Conservation (phyloP, 2,113 vertebrate genomes). For the Salminus brasiliensis region DNA sequence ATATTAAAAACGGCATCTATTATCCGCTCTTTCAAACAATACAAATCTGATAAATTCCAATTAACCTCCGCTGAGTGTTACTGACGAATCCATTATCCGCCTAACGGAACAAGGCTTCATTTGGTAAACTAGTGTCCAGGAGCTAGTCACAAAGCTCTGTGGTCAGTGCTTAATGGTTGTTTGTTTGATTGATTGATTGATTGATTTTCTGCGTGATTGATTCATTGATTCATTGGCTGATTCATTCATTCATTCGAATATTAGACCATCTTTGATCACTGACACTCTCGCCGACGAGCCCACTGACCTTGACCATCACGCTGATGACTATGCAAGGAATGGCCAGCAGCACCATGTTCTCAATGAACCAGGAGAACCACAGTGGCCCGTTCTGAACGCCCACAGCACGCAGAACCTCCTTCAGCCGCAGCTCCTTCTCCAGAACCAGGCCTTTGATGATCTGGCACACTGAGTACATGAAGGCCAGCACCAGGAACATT, state of each 20-base stretch:
- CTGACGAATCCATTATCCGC: neutral
- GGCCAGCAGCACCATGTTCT: constrained; percentile 64
- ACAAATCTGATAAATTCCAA: constrained; percentile 11
- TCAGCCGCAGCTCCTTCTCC: constrained; percentile 71
- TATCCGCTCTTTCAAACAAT: neutral
- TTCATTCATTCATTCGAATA: no score
- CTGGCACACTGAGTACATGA: constrained; percentile 65
- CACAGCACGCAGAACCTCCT: constrained; percentile 64
- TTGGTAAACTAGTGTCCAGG: neutral
- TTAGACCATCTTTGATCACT: no score
- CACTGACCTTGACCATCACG: constrained; percentile 77
- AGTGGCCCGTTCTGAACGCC: constrained; percentile 64
- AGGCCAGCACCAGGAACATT: constrained; percentile 76
- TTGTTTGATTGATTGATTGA: constrained; percentile 3
- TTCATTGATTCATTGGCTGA: no score
- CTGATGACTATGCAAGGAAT: constrained; percentile 71
- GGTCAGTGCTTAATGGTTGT: neutral
- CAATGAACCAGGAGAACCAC: constrained; percentile 62
- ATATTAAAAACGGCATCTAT: constrained; percentile 1
- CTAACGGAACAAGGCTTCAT: neutral
- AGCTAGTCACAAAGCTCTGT: neutral
- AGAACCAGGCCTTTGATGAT: constrained; percentile 73
- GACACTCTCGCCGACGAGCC: fast-evolving
- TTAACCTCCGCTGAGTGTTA: neutral
- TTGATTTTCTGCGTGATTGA: no score